Percentiles rank a stretch among this genome's conserved stretches.
Evolutionary conservation across 2,888 invertebrate genomes (phyloP).

Genomic region (Ectemnius cavifrons): DNA sequence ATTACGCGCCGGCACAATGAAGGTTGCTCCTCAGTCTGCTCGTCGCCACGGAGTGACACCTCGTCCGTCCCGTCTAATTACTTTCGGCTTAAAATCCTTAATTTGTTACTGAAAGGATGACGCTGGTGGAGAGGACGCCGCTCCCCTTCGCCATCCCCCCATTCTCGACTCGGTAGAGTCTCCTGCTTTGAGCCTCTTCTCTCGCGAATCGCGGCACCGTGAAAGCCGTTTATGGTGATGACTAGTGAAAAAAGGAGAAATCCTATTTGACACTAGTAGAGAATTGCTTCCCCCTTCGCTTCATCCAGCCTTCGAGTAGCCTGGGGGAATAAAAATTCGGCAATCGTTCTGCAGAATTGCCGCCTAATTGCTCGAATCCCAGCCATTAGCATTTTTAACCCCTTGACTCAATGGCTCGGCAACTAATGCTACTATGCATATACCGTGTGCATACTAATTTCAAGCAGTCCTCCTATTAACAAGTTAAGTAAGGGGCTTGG

Average conservation of each 20-base stretch:
- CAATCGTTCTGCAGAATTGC: neutral
- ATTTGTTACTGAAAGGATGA: slow-evolving; percentile 61
- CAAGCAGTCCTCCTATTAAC: too few relatives aligned
- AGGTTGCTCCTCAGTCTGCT: slow-evolving; percentile 51
- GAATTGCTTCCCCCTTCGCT: neutral
- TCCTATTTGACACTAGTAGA: slow-evolving; percentile 1
- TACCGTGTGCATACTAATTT: too few relatives aligned
- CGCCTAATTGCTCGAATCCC: slow-evolving; percentile 6
- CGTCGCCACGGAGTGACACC: slow-evolving; percentile 59
- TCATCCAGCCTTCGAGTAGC: neutral
- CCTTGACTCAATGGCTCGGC: neutral
- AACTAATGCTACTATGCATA: too few relatives aligned
- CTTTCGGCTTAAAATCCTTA: slow-evolving; percentile 68
- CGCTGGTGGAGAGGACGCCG: slow-evolving; percentile 1
- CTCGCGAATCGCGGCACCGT: neutral
- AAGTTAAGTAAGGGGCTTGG: too few relatives aligned
- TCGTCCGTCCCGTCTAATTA: slow-evolving; percentile 63
- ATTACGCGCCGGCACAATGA: slow-evolving; percentile 56
- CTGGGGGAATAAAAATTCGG: slow-evolving; percentile 1
- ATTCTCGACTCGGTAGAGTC: neutral
- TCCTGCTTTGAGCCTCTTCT: slow-evolving; percentile 31
- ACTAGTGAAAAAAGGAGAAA: slow-evolving; percentile 29
- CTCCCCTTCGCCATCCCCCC: neutral
- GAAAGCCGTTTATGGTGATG: slow-evolving; percentile 35
- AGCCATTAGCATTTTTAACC: slow-evolving; percentile 6